These are phyloP conservation scores for Mesorhabditis sp. DNA, from an alignment of 2,888 invertebrate genomes.

Conservation along the genomic window DNA sequence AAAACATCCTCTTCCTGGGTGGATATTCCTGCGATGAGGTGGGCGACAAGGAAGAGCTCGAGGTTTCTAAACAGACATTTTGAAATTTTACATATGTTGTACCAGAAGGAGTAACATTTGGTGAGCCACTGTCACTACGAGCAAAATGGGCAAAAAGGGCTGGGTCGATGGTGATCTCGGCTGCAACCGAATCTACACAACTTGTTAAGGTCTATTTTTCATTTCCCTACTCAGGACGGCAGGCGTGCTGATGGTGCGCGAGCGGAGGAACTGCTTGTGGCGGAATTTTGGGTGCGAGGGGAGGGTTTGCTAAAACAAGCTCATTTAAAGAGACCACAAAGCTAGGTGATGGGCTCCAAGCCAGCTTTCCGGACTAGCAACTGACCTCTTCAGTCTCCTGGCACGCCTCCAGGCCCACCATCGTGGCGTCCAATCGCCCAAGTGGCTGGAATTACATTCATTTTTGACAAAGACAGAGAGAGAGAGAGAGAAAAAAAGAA, in stretches of 20 bases:
- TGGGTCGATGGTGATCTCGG: not conserved
- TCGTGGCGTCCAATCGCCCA: too few species aligned
- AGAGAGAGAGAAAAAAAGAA: too few species aligned
- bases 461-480: too few species aligned
- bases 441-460: too few species aligned
- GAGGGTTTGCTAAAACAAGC: not conserved
- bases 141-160: not conserved
- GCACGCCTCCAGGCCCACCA: too few species aligned
- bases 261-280: constrained; percentile 1
- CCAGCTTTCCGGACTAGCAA: too few species aligned
- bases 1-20: not conserved
- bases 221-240: not conserved
- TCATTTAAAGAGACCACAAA: too few species aligned
- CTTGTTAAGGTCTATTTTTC: not conserved
- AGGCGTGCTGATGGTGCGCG: not conserved
- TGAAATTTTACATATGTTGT: not conserved
- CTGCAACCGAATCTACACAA: not conserved
- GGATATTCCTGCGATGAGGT: not conserved
- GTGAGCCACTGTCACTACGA: not conserved
- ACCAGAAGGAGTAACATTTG: not conserved
- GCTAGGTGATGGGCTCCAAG: too few species aligned
- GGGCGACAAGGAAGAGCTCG: not conserved
- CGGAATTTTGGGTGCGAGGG: constrained; percentile 2
- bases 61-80: not conserved
- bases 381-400: too few species aligned